Conservation (phyloP, 2,797 vertebrate genomes). For the Malurus splendens region DNA sequence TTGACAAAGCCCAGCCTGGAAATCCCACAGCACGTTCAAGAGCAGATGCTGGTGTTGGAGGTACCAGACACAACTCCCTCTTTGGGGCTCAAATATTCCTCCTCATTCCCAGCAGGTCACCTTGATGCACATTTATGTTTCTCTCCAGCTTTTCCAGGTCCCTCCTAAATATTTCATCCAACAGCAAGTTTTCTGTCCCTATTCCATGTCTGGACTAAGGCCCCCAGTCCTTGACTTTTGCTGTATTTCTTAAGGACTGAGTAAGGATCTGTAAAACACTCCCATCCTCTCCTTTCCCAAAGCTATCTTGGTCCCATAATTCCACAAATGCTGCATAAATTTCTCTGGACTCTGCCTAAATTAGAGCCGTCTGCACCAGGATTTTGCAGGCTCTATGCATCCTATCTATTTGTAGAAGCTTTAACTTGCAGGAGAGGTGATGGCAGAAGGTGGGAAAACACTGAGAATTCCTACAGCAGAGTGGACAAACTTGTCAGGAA, state of each 20-base stretch:
- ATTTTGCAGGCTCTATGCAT: neutral
- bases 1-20: neutral
- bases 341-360: neutral
- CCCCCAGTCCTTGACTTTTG: neutral
- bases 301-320: neutral
- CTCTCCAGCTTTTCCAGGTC: neutral
- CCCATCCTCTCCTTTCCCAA: neutral
- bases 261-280: neutral
- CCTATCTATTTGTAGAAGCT: neutral
- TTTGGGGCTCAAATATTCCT: neutral
- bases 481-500: neutral
- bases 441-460: neutral
- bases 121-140: neutral
- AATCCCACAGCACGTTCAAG: neutral
- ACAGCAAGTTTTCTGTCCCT: neutral
- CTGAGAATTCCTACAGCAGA: neutral
- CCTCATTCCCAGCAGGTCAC: neutral
- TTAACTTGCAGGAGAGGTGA: neutral
- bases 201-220: neutral
- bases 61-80: neutral
- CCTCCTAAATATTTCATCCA: neutral
- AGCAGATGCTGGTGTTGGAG: neutral
- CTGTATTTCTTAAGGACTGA: neutral
- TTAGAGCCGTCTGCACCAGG: neutral
- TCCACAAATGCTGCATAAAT: neutral